These are phyloP conservation scores for Pseudochaenichthys georgianus DNA, from an alignment of 2,797 vertebrate species.

Conservation along the genomic window DNA sequence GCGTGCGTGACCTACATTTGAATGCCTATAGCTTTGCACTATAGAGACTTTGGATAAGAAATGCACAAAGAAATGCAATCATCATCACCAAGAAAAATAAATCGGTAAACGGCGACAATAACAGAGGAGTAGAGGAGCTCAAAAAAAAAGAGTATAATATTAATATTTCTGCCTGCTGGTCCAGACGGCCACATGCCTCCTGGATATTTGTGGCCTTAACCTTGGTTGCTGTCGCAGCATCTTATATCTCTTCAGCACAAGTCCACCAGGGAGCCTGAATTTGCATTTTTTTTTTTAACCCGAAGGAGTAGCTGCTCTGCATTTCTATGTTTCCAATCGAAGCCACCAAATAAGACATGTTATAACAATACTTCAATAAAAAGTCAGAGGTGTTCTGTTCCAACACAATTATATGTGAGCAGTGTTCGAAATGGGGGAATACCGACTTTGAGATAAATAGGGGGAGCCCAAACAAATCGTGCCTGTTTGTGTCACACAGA, in stretches of 20 bases:
- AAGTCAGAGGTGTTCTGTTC: background rate
- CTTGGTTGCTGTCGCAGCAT: conserved; percentile 22
- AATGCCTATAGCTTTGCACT: background rate
- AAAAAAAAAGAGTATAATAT: conserved; percentile 18
- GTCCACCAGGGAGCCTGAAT: conserved; percentile 34
- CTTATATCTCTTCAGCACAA: conserved; percentile 20
- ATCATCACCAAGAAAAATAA: background rate
- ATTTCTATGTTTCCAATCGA: conserved; percentile 26
- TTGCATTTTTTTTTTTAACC: conserved; percentile 38
- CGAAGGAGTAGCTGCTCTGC: background rate
- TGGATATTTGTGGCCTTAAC: conserved; percentile 34
- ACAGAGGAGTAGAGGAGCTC: background rate
- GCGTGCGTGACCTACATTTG: conserved; percentile 4
- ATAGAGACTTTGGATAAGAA: background rate
- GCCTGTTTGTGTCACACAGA: too few relatives aligned
- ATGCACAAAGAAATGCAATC: conserved; percentile 1
- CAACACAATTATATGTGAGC: background rate
- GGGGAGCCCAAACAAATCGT: too few relatives aligned
- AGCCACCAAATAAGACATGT: conserved; percentile 11
- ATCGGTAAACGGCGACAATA: background rate
- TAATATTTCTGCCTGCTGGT: conserved; percentile 33
- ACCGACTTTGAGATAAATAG: too few relatives aligned
- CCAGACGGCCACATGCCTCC: conserved; percentile 21
- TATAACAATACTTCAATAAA: background rate
- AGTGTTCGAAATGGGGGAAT: too few relatives aligned